Base-by-base conservation (phyloP, 2,113 vertebrate genomes). In the Corythoichthys intestinalis region DNA sequence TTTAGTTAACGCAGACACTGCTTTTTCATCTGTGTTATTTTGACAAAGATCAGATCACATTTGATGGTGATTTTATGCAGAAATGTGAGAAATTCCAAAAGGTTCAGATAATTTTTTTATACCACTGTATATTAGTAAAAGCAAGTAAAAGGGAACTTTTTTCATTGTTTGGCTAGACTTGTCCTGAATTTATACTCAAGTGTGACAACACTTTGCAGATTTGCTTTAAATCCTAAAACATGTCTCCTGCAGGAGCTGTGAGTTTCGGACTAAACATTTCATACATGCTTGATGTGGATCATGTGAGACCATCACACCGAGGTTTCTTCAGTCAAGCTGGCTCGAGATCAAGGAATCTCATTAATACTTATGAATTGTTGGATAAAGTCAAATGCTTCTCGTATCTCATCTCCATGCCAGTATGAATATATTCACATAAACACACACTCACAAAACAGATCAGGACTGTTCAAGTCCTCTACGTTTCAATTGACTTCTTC, bases 211-310 rank as follows among this genome's bases (percentile, higher is more conserved):
- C n/a, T 9, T 46, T 9, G 37, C 3, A n/a, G 20, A 41, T 1
- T 50, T 44, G 6, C 1, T 48, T 9, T 7, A 67, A 75, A 28
- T 5, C 11, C 12, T 6, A 12, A 50, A 38, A 12, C 49, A 0
- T 65, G 54, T 35, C 4, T 70, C 64, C 20, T 76, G 38, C 75
- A 85, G 70, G 4, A 5, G 17, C 15, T 1, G 38, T 6, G 4
- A 4, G 3, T 6, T 17, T 54, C 4, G 61, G 66, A 0, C 54
- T 92, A 56, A 93, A 88, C 52, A 81, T 94, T 71, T 79, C 79
- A 0, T 92, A 86, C 58, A 80, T n/a, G 0, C 69, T 94, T 14
- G 49, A 69, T 14, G 79, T 94, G 63, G 94, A 95, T n/a, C 86
- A 82, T 12, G 75, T 44, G 14, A 87, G 90, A 76, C 77, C 46